phyloP scores from a whole-genome alignment of 92 coral and sea anemone genomes.

The Zoanthus gigantus region DNA sequence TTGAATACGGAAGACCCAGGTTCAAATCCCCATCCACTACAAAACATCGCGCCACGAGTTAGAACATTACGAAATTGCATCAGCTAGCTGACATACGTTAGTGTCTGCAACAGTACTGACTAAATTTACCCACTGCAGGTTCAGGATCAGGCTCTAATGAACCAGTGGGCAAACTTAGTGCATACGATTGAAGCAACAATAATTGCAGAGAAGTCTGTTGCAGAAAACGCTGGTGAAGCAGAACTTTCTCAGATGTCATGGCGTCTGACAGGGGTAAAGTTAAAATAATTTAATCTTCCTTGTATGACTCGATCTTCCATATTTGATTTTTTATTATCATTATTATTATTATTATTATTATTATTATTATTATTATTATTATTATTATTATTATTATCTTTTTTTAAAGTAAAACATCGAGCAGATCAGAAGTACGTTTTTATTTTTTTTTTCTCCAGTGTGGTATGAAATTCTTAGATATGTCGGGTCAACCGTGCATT shows the following conservation, averaged over 20 bases:
- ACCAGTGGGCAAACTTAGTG: conserved; percentile 94
- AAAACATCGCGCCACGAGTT: too few species aligned
- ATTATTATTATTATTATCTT: too few species aligned
- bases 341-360: too few species aligned
- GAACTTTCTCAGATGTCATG: conserved; percentile 85
- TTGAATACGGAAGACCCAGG: too few species aligned
- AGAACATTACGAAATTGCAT: too few species aligned
- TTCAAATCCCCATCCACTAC: too few species aligned
- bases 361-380: too few species aligned
- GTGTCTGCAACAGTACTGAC: neutral
- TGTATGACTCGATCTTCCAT: neutral
- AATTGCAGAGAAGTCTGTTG: conserved; percentile 92
- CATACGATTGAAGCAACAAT: conserved; percentile 94
- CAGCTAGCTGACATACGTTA: too few species aligned
- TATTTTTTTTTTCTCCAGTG: neutral
- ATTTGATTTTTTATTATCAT: too few species aligned
- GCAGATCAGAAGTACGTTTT: neutral
- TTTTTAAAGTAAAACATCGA: neutral
- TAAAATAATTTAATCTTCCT: too few species aligned
- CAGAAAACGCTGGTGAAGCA: conserved; percentile 80
- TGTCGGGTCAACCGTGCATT: neutral
- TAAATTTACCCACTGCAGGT: conserved; percentile 54
- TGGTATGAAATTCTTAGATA: neutral
- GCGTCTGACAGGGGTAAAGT: conserved; percentile 95
- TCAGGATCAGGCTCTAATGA: conserved; percentile 74